Percentiles rank a stretch among this genome's conserved stretches.
phyloP scores from a whole-genome alignment of 23 tunicate species.

The Corella eumyota region DNA sequence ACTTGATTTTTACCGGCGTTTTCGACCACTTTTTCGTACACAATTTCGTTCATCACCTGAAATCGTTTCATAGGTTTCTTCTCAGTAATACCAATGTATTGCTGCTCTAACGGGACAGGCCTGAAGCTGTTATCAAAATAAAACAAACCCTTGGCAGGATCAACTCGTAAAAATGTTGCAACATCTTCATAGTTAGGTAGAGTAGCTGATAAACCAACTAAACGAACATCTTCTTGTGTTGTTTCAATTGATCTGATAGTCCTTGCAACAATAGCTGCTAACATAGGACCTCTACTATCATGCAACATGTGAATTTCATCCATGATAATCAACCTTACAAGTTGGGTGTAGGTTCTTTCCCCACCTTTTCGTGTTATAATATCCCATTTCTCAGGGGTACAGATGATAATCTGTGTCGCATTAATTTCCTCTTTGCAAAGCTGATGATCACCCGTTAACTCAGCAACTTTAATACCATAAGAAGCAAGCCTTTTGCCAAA shows the following conservation, averaged over 20 bases:
- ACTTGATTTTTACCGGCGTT: conserved; percentile 92
- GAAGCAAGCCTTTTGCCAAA: conserved; percentile 69
- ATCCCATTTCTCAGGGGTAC: conserved; percentile 99
- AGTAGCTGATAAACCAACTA: conserved; percentile 95
- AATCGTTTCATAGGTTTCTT: conserved; percentile 88
- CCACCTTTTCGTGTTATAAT: conserved; percentile 93
- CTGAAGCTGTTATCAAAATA: conserved; percentile 93
- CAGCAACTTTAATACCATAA: conserved; percentile 88
- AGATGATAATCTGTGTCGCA: conserved; percentile 87
- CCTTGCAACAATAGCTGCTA: conserved; percentile 85
- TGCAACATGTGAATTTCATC: conserved; percentile 99
- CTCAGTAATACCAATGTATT: conserved; percentile 94
- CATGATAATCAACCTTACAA: conserved; percentile 82
- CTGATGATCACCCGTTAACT: conserved; percentile 96
- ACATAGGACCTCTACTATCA: conserved; percentile 87
- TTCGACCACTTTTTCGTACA: conserved; percentile 92
- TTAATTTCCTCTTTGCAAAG: conserved; percentile 90
- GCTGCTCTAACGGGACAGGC: conserved; percentile 87
- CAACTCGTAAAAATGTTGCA: conserved; percentile 87
- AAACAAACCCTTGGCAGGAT: conserved; percentile 84
- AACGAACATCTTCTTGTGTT: conserved; percentile 90
- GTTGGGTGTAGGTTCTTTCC: conserved; percentile 93
- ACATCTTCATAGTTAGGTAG: conserved; percentile 95
- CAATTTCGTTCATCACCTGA: conserved; percentile 97
- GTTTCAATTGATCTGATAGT: conserved; percentile 88